Evolutionary conservation across 1,140 invertebrate genomes (phyloP), one percentile per base, ranked within the genome.

Genomic region (Alviniconcha marisindica): DNA sequence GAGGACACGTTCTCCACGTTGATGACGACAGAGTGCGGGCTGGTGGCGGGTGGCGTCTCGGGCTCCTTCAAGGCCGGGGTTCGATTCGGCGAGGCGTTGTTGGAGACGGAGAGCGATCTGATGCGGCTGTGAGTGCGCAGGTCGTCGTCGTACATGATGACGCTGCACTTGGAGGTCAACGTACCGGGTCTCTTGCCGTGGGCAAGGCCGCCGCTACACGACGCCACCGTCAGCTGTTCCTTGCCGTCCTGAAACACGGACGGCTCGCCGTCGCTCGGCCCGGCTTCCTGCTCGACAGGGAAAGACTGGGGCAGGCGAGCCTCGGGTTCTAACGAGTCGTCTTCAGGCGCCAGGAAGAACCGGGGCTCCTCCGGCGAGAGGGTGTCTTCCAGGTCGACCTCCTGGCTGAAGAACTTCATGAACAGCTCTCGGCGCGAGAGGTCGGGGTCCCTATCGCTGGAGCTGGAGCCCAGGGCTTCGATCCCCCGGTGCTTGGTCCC

Each of bases 91-190:
- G 78, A 78, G 2, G 24, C 77, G 33, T 78, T 38, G 44, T 78
- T 78, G 7, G 77, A 80, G 40, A 80, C 78, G 14, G 78, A 12
- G 21, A 60, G 78, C 5, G 56, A 69, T 14, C 40, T 40, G 48
- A 14, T 60, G 10, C 36, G 33, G 54, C 31, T 54, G 42, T 33
- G n/a, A 0, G 77, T 10, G 56, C 78, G 31, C 15, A 80, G 21
- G 78, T 80, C 56, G 24, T 73, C 81, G 54, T 84, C 81, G 38
- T 86, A 86, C 44, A 86, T 66, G 36, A 86, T 86, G 51, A 86
- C 83, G 33, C 66, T 86, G 44, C 85, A 86, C 0, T 69, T 86
- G 33, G 81, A 48, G 0, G 84, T 80, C 78, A 63, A 15, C 51
- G 42, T 31, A 38, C 10, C 38, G 33, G 69, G 24, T 36, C 36